Conservation (phyloP, 92 coral and sea anemone genomes). For the Porites cylindrica region DNA sequence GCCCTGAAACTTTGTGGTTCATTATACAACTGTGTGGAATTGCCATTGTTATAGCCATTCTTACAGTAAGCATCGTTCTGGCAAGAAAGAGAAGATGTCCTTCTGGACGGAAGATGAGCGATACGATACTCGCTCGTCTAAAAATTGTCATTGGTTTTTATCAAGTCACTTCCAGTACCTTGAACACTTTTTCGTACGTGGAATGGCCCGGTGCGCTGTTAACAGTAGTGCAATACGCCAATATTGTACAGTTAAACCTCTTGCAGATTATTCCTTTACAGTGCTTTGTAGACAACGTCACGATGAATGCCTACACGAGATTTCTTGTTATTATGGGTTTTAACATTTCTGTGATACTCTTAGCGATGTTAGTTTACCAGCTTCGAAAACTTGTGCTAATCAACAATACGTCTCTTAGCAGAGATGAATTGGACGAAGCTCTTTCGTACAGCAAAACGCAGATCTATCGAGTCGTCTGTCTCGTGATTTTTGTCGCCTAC, state of each 20-base stretch:
- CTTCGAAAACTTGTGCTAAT: neutral
- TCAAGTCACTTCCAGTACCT: constrained; percentile 64
- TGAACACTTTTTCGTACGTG: constrained; percentile 65
- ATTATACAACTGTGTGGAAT: constrained; percentile 46
- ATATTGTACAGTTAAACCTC: constrained; percentile 65
- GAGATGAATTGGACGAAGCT: constrained; percentile 23
- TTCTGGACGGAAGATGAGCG: constrained; percentile 35
- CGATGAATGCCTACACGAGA: constrained; percentile 56
- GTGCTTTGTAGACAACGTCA: constrained; percentile 48
- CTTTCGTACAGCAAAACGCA: constrained; percentile 30
- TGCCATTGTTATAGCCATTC: constrained; percentile 10
- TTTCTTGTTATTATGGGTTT: constrained; percentile 35
- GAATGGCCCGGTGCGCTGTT: constrained; percentile 64
- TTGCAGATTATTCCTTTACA: constrained; percentile 62
- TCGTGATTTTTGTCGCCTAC: constrained; percentile 61
- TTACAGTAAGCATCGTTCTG: constrained; percentile 33
- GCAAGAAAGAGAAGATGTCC: constrained; percentile 24
- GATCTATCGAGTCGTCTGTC: constrained; percentile 42
- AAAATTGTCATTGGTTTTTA: constrained; percentile 72
- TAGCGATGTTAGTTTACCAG: constrained; percentile 32
- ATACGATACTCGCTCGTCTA: constrained; percentile 58
- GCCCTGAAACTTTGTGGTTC: constrained; percentile 61
- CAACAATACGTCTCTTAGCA: neutral
- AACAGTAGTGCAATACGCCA: constrained; percentile 52
- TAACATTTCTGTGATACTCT: constrained; percentile 31